These are phyloP conservation scores for Silurus aristotelis DNA, from an alignment of 2,797 vertebrate genomes.

Conservation along the genomic window DNA sequence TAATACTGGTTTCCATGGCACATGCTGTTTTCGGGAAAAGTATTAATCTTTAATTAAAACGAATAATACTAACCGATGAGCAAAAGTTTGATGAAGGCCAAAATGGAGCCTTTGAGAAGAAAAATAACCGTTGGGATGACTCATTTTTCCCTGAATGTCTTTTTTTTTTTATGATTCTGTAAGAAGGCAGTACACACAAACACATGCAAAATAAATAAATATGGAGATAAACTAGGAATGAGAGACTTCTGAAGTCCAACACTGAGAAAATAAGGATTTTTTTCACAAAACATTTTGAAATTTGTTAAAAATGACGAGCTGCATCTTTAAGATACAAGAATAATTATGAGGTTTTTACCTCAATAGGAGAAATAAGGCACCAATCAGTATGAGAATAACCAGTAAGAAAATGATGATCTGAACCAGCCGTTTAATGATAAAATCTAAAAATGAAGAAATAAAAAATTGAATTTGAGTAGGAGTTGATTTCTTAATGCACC, in stretches of 20 bases:
- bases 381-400: slow-evolving; percentile 41
- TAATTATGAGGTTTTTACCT: slow-evolving; percentile 59
- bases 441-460: slow-evolving; percentile 44
- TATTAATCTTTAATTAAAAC: neutral
- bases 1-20: neutral
- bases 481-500: neutral
- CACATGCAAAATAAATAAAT: neutral
- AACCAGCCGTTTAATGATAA: neutral
- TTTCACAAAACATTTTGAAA: too few relatives aligned
- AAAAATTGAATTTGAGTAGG: neutral
- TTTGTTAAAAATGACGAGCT: neutral
- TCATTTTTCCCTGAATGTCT: slow-evolving; percentile 17
- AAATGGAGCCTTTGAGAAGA: slow-evolving; percentile 5
- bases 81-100: slow-evolving; percentile 23
- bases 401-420: neutral
- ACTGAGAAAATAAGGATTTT: too few relatives aligned
- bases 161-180: slow-evolving; percentile 28
- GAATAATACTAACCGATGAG: slow-evolving; percentile 36
- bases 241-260: neutral
- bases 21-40: neutral
- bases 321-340: too few relatives aligned
- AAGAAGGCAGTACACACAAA: neutral
- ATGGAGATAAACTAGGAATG: neutral
- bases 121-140: neutral
- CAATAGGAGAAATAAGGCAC: slow-evolving; percentile 39